A percentile compares a stretch with the other conserved stretches of the same genome.
phyloP scores from a whole-genome alignment of 2,113 vertebrate species.

The Ochotona princeps region DNA sequence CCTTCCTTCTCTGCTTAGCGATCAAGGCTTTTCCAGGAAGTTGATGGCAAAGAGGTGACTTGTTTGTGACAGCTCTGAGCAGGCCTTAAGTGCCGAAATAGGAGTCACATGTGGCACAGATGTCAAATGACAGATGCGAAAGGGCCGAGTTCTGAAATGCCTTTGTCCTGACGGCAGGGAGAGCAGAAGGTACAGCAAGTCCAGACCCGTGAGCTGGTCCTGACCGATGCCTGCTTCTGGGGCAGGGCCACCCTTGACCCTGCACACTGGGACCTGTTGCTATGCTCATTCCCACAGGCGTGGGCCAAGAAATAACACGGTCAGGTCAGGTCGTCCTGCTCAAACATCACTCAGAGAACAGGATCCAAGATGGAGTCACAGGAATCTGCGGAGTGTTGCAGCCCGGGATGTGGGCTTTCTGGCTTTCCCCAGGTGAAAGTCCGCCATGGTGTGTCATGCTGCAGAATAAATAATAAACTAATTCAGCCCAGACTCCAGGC shows the following conservation, averaged over 20 bases:
- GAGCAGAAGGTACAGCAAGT: background rate
- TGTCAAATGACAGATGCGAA: background rate
- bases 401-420: background rate
- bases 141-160: background rate
- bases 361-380: too few relatives aligned
- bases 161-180: background rate
- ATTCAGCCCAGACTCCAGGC: background rate
- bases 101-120: background rate
- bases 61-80: background rate
- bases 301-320: background rate
- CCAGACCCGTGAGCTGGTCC: background rate
- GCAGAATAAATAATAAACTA: slow-evolving; percentile 34
- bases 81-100: background rate
- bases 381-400: too few relatives aligned
- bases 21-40: background rate
- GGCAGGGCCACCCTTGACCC: rapidly evolving
- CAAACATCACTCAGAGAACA: background rate
- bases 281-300: background rate
- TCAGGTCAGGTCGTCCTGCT: background rate
- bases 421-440: background rate
- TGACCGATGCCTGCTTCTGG: background rate
- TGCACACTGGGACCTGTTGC: background rate
- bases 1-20: background rate
- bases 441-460: background rate
- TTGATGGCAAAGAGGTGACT: background rate